phyloP scores from a whole-genome alignment of 2,888 invertebrate genomes.

The Latrodectus elegans region DNA sequence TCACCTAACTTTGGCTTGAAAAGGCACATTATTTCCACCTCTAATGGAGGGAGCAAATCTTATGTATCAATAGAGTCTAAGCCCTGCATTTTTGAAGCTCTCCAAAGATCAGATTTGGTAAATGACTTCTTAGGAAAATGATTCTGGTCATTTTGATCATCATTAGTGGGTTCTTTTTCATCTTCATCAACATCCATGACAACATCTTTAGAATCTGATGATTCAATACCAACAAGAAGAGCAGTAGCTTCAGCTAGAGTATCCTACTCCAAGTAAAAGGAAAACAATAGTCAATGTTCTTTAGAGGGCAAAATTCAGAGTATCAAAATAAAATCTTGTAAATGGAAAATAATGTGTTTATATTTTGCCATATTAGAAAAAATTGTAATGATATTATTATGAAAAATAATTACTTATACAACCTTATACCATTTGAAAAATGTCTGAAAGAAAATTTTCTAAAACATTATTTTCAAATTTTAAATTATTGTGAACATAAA shows the following conservation, averaged over 20 bases:
- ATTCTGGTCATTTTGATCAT: background rate
- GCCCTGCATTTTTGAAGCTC: background rate
- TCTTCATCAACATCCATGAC: slow-evolving; percentile 71
- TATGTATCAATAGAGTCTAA: slow-evolving; percentile 2
- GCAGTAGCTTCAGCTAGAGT: slow-evolving; percentile 77
- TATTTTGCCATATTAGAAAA: background rate
- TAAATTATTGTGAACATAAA: too few species aligned
- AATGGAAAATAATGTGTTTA: background rate
- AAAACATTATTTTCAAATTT: too few species aligned
- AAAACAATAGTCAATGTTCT: background rate
- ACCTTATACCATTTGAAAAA: background rate
- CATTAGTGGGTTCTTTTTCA: slow-evolving; percentile 26
- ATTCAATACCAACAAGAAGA: slow-evolving; percentile 75
- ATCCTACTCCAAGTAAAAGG: slow-evolving; percentile 72
- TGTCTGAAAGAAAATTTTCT: too few species aligned
- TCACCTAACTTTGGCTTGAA: slow-evolving; percentile 58
- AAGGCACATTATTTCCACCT: slow-evolving; percentile 50
- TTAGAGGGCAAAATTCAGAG: background rate
- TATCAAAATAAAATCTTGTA: background rate
- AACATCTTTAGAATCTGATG: slow-evolving; percentile 71
- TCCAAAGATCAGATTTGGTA: background rate
- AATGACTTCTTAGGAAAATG: background rate
- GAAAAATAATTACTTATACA: background rate
- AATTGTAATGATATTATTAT: background rate
- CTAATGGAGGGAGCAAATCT: slow-evolving; percentile 13